Conservation (phyloP, 2,113 vertebrate species). For the Seriola rivoliana region DNA sequence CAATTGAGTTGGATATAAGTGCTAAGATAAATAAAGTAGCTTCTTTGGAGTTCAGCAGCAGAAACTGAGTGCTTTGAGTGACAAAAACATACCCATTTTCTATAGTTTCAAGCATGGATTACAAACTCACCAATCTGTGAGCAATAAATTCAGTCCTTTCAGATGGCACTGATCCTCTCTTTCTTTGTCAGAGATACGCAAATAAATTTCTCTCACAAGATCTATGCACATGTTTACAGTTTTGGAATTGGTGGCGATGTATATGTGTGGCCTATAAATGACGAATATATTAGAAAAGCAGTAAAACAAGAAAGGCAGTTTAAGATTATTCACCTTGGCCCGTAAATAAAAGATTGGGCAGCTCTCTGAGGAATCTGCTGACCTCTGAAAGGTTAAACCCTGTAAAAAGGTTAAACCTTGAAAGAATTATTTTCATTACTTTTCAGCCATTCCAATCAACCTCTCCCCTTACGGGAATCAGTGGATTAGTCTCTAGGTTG, state of each 20-base stretch:
- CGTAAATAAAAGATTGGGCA: constrained; percentile 76
- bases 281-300: constrained; percentile 64
- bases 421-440: constrained; percentile 78
- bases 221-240: background rate
- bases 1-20: constrained; percentile 6
- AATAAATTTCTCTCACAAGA: constrained; percentile 10
- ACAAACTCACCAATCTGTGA: background rate
- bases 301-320: constrained; percentile 31
- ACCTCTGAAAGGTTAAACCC: constrained; percentile 81
- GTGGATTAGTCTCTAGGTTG: constrained; percentile 62
- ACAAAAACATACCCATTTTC: background rate
- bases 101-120: background rate
- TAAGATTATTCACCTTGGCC: constrained; percentile 75
- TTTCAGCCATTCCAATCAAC: constrained; percentile 70
- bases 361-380: constrained; percentile 71
- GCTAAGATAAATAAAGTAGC: constrained; percentile 1
- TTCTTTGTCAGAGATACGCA: constrained; percentile 2
- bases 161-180: constrained; percentile 12
- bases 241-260: background rate
- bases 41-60: background rate
- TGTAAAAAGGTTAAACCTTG: constrained; percentile 74
- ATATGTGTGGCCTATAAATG: constrained; percentile 58
- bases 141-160: background rate
- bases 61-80: constrained; percentile 6
- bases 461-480: constrained; percentile 57